These are phyloP conservation scores for Glaucopsyche alexis DNA, from an alignment of 2,888 invertebrate species.

Conservation along the genomic window DNA sequence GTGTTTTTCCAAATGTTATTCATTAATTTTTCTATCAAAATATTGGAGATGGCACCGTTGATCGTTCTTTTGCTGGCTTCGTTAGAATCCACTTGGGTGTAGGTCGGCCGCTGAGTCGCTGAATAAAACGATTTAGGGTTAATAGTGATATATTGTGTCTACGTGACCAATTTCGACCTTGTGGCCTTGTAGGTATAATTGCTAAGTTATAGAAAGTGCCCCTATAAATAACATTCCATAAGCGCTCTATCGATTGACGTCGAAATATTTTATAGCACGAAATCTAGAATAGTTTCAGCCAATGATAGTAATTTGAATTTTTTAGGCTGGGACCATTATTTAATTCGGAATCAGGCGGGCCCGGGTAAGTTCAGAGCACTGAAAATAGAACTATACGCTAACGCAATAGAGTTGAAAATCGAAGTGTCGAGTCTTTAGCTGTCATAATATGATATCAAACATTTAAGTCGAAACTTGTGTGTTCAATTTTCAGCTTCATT, in stretches of 20 bases:
- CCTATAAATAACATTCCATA: not conserved
- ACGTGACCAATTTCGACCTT: constrained; percentile 14
- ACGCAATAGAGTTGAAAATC: too few relatives aligned
- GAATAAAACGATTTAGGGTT: not conserved
- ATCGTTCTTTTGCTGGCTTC: not conserved
- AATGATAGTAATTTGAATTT: not conserved
- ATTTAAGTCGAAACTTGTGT: too few relatives aligned
- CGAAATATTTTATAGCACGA: not conserved
- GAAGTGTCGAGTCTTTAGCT: too few relatives aligned
- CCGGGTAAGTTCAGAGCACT: too few relatives aligned
- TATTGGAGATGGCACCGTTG: constrained; percentile 3
- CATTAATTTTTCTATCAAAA: not conserved
- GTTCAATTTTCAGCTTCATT: too few relatives aligned
- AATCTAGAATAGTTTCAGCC: not conserved
- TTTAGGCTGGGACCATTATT: too few relatives aligned
- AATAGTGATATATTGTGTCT: constrained; percentile 4
- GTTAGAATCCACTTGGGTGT: not conserved
- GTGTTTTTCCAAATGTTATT: not conserved
- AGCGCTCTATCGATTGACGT: not conserved
- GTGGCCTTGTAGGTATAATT: constrained; percentile 1
- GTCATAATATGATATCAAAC: too few relatives aligned
- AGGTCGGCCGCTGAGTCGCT: not conserved
- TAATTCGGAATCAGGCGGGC: too few relatives aligned
- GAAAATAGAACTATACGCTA: too few relatives aligned
- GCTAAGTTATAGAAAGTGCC: not conserved